A percentile compares a stretch with the other conserved stretches of the same genome.
phyloP scores from a whole-genome alignment of 2,797 vertebrate species.

The Pseudochirops corinnae region DNA sequence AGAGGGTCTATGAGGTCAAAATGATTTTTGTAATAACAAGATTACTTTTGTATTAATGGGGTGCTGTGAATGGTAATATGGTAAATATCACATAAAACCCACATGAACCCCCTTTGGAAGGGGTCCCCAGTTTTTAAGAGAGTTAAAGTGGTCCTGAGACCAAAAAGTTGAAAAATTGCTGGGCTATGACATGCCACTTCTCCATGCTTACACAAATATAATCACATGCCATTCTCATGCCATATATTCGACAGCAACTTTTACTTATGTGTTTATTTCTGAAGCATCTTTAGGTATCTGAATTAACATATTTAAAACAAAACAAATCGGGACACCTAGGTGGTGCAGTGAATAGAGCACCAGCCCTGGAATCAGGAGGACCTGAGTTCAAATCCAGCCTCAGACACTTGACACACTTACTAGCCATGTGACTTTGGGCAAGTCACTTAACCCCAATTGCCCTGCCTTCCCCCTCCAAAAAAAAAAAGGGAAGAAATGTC shows the following conservation, averaged over 20 bases:
- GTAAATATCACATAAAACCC: not conserved
- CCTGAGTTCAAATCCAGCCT: too few relatives aligned
- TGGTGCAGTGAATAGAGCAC: too few relatives aligned
- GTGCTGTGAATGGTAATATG: not conserved
- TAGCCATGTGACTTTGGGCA: too few relatives aligned
- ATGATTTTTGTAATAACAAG: not conserved
- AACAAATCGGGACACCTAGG: too few relatives aligned
- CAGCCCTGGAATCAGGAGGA: too few relatives aligned
- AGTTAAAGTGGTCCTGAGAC: not conserved
- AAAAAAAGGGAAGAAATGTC: not conserved
- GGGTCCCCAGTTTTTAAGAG: not conserved
- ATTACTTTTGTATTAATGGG: not conserved
- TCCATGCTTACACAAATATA: not conserved
- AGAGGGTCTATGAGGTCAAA: not conserved
- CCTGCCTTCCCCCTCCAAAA: not conserved
- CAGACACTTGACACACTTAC: too few relatives aligned
- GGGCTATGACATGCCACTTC: not conserved
- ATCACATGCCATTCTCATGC: constrained; percentile 65
- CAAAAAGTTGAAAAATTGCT: not conserved
- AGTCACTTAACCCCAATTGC: too few relatives aligned
- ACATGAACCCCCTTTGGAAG: not conserved
- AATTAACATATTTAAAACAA: constrained; percentile 46
- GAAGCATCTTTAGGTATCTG: not conserved
- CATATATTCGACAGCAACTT: constrained; percentile 39
- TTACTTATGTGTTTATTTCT: not conserved